These are phyloP conservation scores for Chamaea fasciata DNA, from an alignment of 2,113 vertebrate species.

Conservation along the genomic window DNA sequence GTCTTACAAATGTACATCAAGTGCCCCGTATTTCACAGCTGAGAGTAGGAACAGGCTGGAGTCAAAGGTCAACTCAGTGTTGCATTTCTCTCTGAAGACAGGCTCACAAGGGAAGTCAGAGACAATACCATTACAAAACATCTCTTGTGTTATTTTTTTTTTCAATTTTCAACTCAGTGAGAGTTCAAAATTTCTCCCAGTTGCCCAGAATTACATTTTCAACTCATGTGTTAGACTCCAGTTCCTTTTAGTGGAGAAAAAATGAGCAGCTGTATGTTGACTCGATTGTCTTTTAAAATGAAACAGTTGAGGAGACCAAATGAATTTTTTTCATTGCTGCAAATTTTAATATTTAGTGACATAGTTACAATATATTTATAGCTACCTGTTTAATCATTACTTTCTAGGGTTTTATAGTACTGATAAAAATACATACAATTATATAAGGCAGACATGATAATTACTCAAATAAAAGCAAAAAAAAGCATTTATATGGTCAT, in stretches of 20 bases:
- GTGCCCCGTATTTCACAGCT: too few species aligned
- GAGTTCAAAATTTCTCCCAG: neutral
- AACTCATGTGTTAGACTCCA: neutral
- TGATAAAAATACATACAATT: neutral
- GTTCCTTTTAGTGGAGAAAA: neutral
- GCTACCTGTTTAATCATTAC: neutral
- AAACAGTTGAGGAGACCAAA: neutral
- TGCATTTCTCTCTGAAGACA: neutral
- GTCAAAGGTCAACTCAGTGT: neutral
- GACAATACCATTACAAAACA: neutral
- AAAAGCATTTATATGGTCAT: neutral
- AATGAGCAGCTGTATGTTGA: neutral
- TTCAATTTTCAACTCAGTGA: neutral
- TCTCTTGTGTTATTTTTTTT: too few species aligned
- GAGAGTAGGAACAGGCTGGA: neutral
- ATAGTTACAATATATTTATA: neutral
- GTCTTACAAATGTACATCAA: fast-evolving
- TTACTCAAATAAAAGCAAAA: neutral
- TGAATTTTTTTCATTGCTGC: neutral
- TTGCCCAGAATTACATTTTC: neutral
- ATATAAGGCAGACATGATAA: neutral
- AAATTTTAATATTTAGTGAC: neutral
- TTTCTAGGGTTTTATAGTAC: neutral
- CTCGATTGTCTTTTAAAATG: neutral
- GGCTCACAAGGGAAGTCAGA: neutral